phyloP scores from a whole-genome alignment of 2,113 vertebrate genomes.

The Tupaia tana region DNA sequence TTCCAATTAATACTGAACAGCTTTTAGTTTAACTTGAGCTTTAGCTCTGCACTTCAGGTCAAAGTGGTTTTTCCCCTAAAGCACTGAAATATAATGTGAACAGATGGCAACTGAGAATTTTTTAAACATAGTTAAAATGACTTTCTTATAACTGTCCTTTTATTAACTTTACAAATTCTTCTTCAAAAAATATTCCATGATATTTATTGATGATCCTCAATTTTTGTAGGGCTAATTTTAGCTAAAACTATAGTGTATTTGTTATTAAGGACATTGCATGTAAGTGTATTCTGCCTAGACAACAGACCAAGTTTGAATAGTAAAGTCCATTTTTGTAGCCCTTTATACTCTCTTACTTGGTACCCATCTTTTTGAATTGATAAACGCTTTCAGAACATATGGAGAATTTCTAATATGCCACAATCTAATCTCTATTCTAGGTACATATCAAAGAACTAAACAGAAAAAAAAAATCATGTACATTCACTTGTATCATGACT shows the following conservation, averaged over 20 bases:
- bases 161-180: conserved; percentile 28
- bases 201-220: not conserved
- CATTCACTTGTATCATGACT: not conserved
- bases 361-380: not conserved
- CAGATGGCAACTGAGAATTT: not conserved
- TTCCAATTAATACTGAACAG: conserved; percentile 5
- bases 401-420: not conserved
- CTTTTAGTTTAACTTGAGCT: conserved; percentile 36
- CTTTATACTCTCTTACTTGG: not conserved
- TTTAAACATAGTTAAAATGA: conserved; percentile 49
- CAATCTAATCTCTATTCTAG: not conserved
- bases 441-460: not conserved
- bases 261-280: not conserved
- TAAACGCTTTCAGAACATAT: not conserved
- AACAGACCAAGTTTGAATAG: not conserved
- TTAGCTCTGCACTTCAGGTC: conserved; percentile 29
- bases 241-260: not conserved
- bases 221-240: not conserved
- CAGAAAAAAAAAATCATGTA: not conserved
- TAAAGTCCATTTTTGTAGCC: not conserved
- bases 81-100: conserved; percentile 3
- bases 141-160: not conserved
- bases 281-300: not conserved
- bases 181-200: not conserved
- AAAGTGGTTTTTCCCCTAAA: conserved; percentile 32